Percentiles rank a stretch among this genome's conserved stretches.
phyloP scores from a whole-genome alignment of 2,113 vertebrate species.

The Nematolebias whitei region DNA sequence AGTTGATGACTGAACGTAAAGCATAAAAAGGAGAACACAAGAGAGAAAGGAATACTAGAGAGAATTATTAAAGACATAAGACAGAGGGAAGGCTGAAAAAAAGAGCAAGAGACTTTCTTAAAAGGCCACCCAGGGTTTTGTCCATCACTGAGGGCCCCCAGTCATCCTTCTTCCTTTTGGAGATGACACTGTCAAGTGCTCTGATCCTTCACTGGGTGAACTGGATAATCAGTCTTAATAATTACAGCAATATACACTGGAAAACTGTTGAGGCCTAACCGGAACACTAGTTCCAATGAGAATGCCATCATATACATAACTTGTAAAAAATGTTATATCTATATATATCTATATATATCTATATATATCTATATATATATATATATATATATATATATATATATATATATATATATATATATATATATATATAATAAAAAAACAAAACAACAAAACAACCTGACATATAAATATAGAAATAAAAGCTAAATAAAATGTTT shows the following conservation, averaged over 20 bases:
- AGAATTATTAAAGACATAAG: constrained; percentile 58
- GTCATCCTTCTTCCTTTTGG: constrained; percentile 76
- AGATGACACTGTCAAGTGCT: constrained; percentile 78
- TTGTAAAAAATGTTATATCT: too few relatives aligned
- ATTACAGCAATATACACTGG: constrained; percentile 77
- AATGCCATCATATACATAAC: constrained; percentile 47
- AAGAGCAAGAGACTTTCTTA: constrained; percentile 57
- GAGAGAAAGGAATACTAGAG: constrained; percentile 43
- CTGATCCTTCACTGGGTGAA: constrained; percentile 69
- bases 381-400: too few relatives aligned
- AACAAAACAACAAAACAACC: too few relatives aligned
- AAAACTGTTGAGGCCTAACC: constrained; percentile 60
- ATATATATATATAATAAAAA: too few relatives aligned
- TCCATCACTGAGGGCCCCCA: constrained; percentile 68
- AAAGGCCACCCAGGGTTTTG: constrained; percentile 70
- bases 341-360: too few relatives aligned
- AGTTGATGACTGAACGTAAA: constrained; percentile 48
- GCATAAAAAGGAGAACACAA: constrained; percentile 40
- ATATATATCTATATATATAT: too few relatives aligned
- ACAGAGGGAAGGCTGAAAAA: constrained; percentile 49
- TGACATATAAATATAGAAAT: constrained; percentile 51
- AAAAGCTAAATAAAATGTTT: constrained; percentile 42
- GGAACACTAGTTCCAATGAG: constrained; percentile 46
- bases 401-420: too few relatives aligned
- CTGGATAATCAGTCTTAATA: constrained; percentile 80